A percentile compares a stretch with the other conserved stretches of the same genome.
Conservation (phyloP, 2,888 invertebrate genomes). For the Napeogenes sylphis region DNA sequence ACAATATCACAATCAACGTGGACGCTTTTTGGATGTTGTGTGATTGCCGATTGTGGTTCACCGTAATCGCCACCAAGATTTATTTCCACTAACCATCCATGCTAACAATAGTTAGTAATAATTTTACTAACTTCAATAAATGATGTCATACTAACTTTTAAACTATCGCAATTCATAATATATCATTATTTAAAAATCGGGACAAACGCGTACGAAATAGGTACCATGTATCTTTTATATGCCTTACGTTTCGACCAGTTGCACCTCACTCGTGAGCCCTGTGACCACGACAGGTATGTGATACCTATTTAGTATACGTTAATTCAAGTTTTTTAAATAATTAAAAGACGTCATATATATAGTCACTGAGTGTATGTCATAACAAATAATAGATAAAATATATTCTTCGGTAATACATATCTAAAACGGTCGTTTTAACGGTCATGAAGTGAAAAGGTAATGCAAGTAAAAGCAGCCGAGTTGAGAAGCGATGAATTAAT, state of each 20-base stretch:
- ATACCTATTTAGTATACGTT: too few species aligned
- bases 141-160: too few species aligned
- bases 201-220: too few species aligned
- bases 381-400: constrained; percentile 16
- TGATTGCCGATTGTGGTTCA: constrained; percentile 72
- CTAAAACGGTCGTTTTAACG: constrained; percentile 39
- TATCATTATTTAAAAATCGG: too few species aligned
- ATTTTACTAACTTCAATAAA: background rate
- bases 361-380: background rate
- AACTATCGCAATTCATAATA: too few species aligned
- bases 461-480: constrained; percentile 58
- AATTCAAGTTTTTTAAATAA: too few species aligned
- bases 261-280: too few species aligned
- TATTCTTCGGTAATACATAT: constrained; percentile 31
- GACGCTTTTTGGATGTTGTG: constrained; percentile 71
- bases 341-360: background rate
- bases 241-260: too few species aligned
- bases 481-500: constrained; percentile 72
- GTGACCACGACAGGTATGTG: too few species aligned
- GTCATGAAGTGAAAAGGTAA: constrained; percentile 49
- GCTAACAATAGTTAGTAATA: constrained; percentile 5
- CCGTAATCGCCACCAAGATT: constrained; percentile 55
- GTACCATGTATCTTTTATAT: too few species aligned
- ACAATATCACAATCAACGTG: constrained; percentile 77
- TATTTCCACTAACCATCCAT: constrained; percentile 23